Evolutionary conservation across 2,888 invertebrate genomes (phyloP), one percentile per base, ranked within the genome.

Genomic region (Buathra laborator): DNA sequence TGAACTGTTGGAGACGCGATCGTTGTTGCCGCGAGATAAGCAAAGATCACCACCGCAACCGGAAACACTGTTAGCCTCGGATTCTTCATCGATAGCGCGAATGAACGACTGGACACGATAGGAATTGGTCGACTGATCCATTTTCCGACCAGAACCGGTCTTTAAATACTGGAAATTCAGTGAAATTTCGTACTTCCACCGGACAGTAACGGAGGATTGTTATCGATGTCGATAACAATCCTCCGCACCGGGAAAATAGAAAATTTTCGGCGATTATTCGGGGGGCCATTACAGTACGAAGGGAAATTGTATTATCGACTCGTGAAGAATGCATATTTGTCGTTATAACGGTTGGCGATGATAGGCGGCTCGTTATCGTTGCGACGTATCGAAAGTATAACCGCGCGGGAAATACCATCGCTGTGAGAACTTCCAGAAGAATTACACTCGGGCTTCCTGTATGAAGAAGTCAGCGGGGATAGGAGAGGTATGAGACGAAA

Each of bases 401-500:
- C 48, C 71, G 12, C 43, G 48, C 59, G 48, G 48, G 59, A 81
- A 68, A 84, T 37, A 62, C 68, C 67, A 24, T 77, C 53, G 46
- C n/a, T 56, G 51, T 44, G 66, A 32, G 72, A 72, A 70, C 72
- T 72, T 72, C 76, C 76, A 77, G 67, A 72, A 62, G 74, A 81
- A 67, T 84, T 44, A 76, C 75, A 53, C 59, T 44, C 46, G 14
- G 14, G 72, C 77, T 84, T 84, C 84, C 84, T 81, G 81, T 62
- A 59, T 19, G 70, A 66, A 10, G 56, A 32, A 64, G 56, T 32
- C 75, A 12, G 46, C 32, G 43, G 37, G 68, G 70, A 46, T 32
- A 75, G 6, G 32, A n/a, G 43, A 16, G 68, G 37, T 19, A 3
- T 19, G 32, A 12, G 71, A 71, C 19, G 80, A 80, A 84, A 80